Conservation (phyloP, 2,797 vertebrate genomes). For the Bradypodion pumilum region DNA sequence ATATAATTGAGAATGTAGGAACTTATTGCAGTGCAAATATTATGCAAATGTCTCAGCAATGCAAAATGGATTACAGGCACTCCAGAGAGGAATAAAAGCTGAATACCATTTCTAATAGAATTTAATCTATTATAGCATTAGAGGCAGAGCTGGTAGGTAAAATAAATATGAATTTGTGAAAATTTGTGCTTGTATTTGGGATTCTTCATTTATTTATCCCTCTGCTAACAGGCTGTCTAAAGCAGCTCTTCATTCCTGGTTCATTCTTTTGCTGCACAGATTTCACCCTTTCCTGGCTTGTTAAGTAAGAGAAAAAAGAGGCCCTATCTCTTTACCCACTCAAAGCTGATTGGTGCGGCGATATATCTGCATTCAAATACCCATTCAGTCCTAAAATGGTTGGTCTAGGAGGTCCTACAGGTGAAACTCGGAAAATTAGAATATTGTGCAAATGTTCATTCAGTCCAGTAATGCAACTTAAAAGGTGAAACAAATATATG, state of each 20-base stretch:
- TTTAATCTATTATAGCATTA: conserved; percentile 48
- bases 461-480: no score
- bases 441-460: no score
- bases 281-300: no score
- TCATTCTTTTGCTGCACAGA: background rate
- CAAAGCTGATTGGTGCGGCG: no score
- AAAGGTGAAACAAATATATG: no score
- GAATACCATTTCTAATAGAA: conserved; percentile 42
- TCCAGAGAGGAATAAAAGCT: conserved; percentile 29
- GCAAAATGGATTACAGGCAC: conserved; percentile 31
- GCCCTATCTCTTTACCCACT: no score
- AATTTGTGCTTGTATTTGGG: conserved; percentile 16
- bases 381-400: no score
- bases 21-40: conserved; percentile 29
- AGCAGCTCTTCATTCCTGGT: background rate
- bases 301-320: no score
- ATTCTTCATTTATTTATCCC: conserved; percentile 34
- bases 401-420: no score
- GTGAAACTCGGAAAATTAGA: no score
- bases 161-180: conserved; percentile 28
- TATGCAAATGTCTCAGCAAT: conserved; percentile 17
- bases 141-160: conserved; percentile 18
- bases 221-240: conserved; percentile 1
- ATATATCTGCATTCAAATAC: no score
- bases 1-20: conserved; percentile 25